Conservation (phyloP, 2,113 vertebrate species). For the Tachysurus vachellii region DNA sequence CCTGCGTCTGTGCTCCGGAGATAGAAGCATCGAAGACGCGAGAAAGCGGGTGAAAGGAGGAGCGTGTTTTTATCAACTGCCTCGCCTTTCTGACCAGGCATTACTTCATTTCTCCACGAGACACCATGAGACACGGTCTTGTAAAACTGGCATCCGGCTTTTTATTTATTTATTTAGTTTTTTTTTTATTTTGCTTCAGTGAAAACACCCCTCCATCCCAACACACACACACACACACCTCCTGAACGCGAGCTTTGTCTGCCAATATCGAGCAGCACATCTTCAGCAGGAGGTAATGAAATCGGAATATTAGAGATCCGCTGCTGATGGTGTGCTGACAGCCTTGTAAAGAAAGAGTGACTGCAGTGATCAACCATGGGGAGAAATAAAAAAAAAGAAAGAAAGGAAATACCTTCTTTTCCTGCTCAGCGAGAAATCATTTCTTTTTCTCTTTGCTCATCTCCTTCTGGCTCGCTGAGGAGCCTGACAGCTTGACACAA, state of each 20-base stretch:
- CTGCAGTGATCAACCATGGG: slow-evolving; percentile 46
- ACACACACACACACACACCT: not conserved
- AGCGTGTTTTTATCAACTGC: slow-evolving; percentile 50
- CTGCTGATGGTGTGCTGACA: slow-evolving; percentile 52
- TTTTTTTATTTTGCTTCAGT: not conserved
- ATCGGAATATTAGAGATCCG: slow-evolving; percentile 55
- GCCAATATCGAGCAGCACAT: slow-evolving; percentile 54
- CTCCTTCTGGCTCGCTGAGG: slow-evolving; percentile 40
- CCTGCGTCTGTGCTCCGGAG: slow-evolving; percentile 57
- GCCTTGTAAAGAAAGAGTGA: slow-evolving; percentile 49
- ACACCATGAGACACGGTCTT: slow-evolving; percentile 35
- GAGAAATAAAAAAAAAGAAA: slow-evolving; percentile 26
- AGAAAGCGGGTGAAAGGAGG: not conserved
- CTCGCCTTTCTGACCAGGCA: slow-evolving; percentile 43
- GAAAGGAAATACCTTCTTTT: slow-evolving; percentile 45
- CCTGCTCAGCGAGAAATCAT: slow-evolving; percentile 39
- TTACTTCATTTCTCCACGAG: slow-evolving; percentile 49
- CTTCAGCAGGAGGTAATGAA: slow-evolving; percentile 52
- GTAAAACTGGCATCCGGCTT: slow-evolving; percentile 37
- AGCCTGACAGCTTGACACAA: slow-evolving; percentile 57
- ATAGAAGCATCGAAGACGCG: slow-evolving; percentile 47
- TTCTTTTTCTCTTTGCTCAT: slow-evolving; percentile 32
- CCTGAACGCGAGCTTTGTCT: slow-evolving; percentile 55
- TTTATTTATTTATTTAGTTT: not conserved
- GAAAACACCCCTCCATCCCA: not conserved